Conservation (phyloP, 2,888 invertebrate genomes). For the Cryptus armator region DNA sequence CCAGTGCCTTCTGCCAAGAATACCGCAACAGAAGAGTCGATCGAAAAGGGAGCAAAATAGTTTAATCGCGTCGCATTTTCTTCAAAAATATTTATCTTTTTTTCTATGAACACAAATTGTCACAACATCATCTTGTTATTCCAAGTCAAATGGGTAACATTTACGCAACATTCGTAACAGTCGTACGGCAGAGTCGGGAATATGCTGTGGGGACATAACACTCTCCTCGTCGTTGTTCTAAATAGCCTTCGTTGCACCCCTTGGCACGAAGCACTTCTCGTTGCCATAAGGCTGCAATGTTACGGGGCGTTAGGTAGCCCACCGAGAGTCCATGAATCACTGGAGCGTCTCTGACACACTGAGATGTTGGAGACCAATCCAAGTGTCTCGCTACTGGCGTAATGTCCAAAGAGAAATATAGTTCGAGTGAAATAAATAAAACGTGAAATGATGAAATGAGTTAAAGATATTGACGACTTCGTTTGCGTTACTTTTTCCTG, state of each 20-base stretch:
- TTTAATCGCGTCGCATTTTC: neutral
- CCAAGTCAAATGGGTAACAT: conserved; percentile 45
- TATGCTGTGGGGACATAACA: conserved; percentile 31
- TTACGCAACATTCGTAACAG: conserved; percentile 49
- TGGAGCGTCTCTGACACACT: conserved; percentile 65
- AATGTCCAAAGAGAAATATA: conserved; percentile 46
- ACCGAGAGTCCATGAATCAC: conserved; percentile 82
- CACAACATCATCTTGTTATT: conserved; percentile 49
- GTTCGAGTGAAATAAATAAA: neutral
- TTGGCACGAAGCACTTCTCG: conserved; percentile 71
- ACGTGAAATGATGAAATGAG: neutral
- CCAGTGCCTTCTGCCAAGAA: conserved; percentile 42
- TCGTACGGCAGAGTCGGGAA: conserved; percentile 21
- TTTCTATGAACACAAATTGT: conserved; percentile 32
- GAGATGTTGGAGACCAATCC: conserved; percentile 52
- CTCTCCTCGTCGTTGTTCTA: conserved; percentile 65
- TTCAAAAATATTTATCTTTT: conserved; percentile 46
- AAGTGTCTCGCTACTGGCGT: conserved; percentile 33
- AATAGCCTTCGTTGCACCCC: conserved; percentile 72
- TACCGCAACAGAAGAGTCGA: conserved; percentile 30
- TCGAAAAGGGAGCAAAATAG: conserved; percentile 1
- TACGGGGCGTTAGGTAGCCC: conserved; percentile 82
- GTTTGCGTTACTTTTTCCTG: neutral
- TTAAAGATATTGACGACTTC: neutral
- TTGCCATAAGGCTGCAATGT: conserved; percentile 82